Evolutionary conservation across 2,888 invertebrate species (phyloP).

Genomic region (Leptopterna dolabrata): DNA sequence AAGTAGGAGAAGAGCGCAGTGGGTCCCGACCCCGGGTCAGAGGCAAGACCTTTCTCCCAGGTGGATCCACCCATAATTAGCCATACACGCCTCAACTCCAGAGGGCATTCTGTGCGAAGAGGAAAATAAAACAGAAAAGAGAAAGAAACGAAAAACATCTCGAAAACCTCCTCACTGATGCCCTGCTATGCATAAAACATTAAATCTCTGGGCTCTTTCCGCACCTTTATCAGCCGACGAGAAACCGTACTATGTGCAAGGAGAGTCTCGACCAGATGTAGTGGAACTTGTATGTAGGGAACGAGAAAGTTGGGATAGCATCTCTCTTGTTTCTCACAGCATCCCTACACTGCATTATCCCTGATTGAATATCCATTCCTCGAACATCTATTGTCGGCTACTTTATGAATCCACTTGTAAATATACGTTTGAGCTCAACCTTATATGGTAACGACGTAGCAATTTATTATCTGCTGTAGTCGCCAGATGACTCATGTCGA

Average conservation of each 20-base stretch:
- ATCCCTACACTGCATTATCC: neutral
- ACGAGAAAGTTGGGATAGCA: conserved; percentile 30
- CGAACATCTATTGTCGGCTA: neutral
- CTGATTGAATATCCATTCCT: neutral
- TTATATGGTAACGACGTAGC: neutral
- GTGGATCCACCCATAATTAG: conserved; percentile 48
- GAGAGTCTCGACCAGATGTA: conserved; percentile 1
- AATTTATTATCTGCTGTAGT: neutral
- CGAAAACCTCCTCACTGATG: neutral
- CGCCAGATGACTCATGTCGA: neutral
- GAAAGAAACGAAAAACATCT: neutral
- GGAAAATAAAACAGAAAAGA: conserved; percentile 15
- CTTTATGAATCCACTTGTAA: neutral
- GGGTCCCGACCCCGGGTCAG: conserved; percentile 55
- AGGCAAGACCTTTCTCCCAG: conserved; percentile 40
- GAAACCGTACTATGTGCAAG: conserved; percentile 12
- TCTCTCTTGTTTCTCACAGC: neutral
- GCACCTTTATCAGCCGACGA: conserved; percentile 19
- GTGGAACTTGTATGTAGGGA: conserved; percentile 28
- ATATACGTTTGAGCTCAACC: neutral
- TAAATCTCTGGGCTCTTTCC: conserved; percentile 19
- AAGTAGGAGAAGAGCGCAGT: conserved; percentile 56
- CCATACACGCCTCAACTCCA: neutral
- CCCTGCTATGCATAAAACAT: conserved; percentile 54
- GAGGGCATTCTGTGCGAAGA: neutral